Evolutionary conservation across 2,113 vertebrate species (phyloP), one percentile per base, ranked within the genome.

Genomic region (Oncorhynchus kisutch): DNA sequence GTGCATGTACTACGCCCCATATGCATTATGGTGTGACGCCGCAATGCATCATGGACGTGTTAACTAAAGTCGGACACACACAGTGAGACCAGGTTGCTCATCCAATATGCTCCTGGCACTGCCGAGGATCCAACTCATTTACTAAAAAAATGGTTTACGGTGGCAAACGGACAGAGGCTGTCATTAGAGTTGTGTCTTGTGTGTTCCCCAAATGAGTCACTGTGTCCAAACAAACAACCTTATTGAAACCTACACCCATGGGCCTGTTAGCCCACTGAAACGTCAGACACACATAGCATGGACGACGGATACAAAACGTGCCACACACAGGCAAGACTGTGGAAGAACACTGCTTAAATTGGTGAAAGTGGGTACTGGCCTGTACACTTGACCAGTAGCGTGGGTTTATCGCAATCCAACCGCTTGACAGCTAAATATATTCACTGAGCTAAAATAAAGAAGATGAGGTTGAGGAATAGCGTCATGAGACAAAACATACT

Each of bases 181-280:
- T 65, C 31, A 31, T 78, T 73, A 69, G 49, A 67, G 20, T 24
- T 49, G 62, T 20, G 24, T 51, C 22, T 25, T 67, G 65, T 67
- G 39, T 67, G 59, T 60, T 48, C 57, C 20, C 27, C 54, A 76
- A 76, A 60, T 31, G 51, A 39, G 59, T 1, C 51, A 24, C 39
- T 25, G 48, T 78, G 74, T 78, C 57, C 67, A 66, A 67, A 60
- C 70, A 34, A 72, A 65, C 39, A 70, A 24, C 39, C 64, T 54
- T 67, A 67, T 69, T 73, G 54, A 69, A 69, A 49, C 5, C 64
- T 69, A 34, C 72, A 76, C 78, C 25, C 75, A 82, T 67, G 65
- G 74, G 51, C 4, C 51, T 71, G 29, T 73, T 12, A 80, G 71
- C 29, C 51, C 51, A 70, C 31, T 75, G 8, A 81, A 78, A 79